Evolutionary conservation across 1,140 invertebrate genomes (phyloP), one percentile per base, ranked within the genome.

Genomic region (Magallana angulata): DNA sequence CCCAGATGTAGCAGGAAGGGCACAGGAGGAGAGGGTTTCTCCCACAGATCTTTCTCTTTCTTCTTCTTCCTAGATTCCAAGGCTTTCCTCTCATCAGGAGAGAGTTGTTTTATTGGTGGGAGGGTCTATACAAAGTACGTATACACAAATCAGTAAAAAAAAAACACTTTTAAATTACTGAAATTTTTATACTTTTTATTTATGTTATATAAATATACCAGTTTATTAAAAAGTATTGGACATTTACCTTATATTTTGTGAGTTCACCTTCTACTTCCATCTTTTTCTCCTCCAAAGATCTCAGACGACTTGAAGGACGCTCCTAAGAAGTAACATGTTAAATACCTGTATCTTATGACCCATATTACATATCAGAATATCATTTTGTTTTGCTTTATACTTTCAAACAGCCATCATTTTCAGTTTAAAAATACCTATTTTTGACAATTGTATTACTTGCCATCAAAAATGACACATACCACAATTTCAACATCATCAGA

Each of bases 1-100:
- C 94, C 94, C 14, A 95, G 90, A 87, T 95, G 94, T 0, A 95
- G 88, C 9, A 95, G 85, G 91, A 94, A 95, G 30, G 94, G 93
- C 58, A 88, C 89, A 0, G 94, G 93, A 80, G 93, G 90, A 16
- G 85, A 82, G 56, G 94, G 94, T 85, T 94, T 94, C 64, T 89
- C 90, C 94, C 94, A 94, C 30, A 94, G 84, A 24, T 86, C 85
- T 64, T 91, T 84, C 12, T 92, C 88, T 30, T 92, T 92, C 82
- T 89, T 91, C 81, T 89, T 84, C 48, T 86, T 83, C 58, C 84
- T 81, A 16, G 90, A 90, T 36, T 86, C 82, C 57, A 88, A 16
- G 1, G 85, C 81, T 71, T 91, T 91, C 81, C 92, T 88, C 56
- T 92, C 92, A 88, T 94, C 94, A 1, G 91, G 88, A 14, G 94